Evolutionary conservation across 2,113 vertebrate species (phyloP).

Genomic region (Nothobranchius furzeri): DNA sequence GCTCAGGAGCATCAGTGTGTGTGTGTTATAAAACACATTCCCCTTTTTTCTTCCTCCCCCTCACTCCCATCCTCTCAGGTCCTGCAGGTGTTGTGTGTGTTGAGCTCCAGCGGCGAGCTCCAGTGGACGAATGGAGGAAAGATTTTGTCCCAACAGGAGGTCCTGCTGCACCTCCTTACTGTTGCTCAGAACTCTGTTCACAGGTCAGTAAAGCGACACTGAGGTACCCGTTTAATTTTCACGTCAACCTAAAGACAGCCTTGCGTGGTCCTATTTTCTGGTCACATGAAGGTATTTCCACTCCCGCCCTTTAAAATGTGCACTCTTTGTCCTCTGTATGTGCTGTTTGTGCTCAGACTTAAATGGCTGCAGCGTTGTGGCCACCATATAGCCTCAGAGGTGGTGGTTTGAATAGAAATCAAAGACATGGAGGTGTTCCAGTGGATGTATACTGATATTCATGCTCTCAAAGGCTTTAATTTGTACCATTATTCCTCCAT

Average conservation of each 20-base stretch:
- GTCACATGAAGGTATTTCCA: too few relatives aligned
- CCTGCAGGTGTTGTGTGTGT: slow-evolving; percentile 80
- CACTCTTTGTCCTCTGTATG: slow-evolving; percentile 20
- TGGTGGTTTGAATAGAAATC: background rate
- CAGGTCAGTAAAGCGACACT: slow-evolving; percentile 77
- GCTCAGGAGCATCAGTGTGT: too few relatives aligned
- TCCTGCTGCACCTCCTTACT: slow-evolving; percentile 82
- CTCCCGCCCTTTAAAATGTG: background rate
- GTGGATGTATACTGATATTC: slow-evolving; percentile 36
- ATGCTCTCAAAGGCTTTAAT: slow-evolving; percentile 12
- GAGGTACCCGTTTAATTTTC: background rate
- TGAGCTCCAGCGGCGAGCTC: slow-evolving; percentile 77
- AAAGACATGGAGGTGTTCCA: background rate
- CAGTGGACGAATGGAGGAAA: slow-evolving; percentile 70
- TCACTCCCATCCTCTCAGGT: slow-evolving; percentile 71
- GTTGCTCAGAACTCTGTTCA: slow-evolving; percentile 72
- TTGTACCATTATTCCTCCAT: background rate
- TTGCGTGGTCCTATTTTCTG: background rate
- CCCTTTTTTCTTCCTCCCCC: background rate
- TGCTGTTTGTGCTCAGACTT: background rate
- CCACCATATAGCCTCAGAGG: background rate
- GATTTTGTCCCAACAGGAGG: slow-evolving; percentile 75
- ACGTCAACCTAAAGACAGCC: background rate
- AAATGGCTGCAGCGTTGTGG: background rate
- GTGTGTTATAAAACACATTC: too few relatives aligned